phyloP scores from a whole-genome alignment of 2,113 vertebrate species.

The Tinamus guttatus region DNA sequence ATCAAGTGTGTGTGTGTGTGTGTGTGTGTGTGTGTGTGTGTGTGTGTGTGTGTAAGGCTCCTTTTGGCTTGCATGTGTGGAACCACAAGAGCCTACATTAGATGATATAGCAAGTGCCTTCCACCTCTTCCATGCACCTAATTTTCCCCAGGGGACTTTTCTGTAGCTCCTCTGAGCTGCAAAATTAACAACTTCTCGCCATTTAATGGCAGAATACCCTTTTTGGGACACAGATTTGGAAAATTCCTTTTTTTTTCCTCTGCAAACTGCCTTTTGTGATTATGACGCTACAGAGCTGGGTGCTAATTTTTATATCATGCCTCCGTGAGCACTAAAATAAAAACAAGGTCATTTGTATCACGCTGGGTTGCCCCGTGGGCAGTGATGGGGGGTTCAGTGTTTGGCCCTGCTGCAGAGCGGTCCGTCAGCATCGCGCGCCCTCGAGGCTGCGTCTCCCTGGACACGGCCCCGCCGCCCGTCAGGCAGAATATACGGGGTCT shows the following conservation, averaged over 20 bases:
- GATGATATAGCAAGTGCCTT: background rate
- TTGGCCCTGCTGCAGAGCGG: background rate
- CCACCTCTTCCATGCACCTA: background rate
- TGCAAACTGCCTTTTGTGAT: background rate
- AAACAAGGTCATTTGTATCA: background rate
- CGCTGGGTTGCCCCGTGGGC: rapidly evolving
- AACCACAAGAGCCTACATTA: background rate
- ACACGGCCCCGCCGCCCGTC: background rate
- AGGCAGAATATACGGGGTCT: background rate
- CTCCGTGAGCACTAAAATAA: background rate
- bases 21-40: background rate
- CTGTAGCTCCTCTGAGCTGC: background rate
- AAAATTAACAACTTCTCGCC: background rate
- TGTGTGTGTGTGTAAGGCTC: background rate
- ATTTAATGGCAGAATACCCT: background rate
- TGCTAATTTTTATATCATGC: background rate
- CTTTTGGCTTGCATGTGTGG: background rate
- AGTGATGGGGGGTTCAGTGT: background rate
- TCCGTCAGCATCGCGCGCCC: background rate
- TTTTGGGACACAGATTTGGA: background rate
- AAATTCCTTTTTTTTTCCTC: background rate
- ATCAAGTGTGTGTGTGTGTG: too few relatives aligned
- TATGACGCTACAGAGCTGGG: background rate
- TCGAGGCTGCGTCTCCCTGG: background rate
- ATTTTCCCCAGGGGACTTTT: background rate